These are phyloP conservation scores for Parasteatoda tepidariorum DNA, from an alignment of 1,140 invertebrate genomes.

Conservation along the genomic window DNA sequence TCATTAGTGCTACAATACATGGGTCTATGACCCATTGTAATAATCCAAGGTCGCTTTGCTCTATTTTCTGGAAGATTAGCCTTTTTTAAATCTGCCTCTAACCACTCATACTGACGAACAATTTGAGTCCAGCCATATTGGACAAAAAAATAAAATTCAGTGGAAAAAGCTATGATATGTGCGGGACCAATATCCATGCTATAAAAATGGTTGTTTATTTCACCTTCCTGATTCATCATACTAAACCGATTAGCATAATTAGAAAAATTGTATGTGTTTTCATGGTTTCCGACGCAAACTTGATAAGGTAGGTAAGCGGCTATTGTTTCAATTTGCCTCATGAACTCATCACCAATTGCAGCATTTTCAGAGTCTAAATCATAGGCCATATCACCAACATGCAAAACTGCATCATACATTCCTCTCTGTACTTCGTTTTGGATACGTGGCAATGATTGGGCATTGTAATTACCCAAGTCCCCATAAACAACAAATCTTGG, in stretches of 20 bases:
- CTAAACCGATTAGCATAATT: slow-evolving; percentile 84
- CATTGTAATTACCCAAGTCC: slow-evolving; percentile 73
- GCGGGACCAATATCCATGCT: slow-evolving; percentile 91
- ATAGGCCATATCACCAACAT: slow-evolving; percentile 89
- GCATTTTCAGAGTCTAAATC: slow-evolving; percentile 88
- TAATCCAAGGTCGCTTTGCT: slow-evolving; percentile 86
- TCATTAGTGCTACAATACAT: slow-evolving; percentile 97
- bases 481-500: slow-evolving; percentile 71
- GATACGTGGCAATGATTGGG: slow-evolving; percentile 69
- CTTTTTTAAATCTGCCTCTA: slow-evolving; percentile 81
- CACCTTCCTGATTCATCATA: slow-evolving; percentile 60
- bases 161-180: slow-evolving; percentile 91
- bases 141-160: slow-evolving; percentile 94
- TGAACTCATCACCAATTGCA: slow-evolving; percentile 86
- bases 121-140: slow-evolving; percentile 87
- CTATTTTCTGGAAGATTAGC: slow-evolving; percentile 75
- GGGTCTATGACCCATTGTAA: slow-evolving; percentile 92
- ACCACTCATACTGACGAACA: slow-evolving; percentile 89
- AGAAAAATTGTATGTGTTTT: slow-evolving; percentile 87
- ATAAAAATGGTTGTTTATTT: slow-evolving; percentile 64
- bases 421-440: slow-evolving; percentile 68
- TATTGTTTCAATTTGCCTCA: slow-evolving; percentile 87
- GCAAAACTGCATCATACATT: slow-evolving; percentile 72
- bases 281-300: slow-evolving; percentile 91
- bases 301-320: slow-evolving; percentile 91